Evolutionary conservation across 2,113 vertebrate genomes (phyloP).

Genomic region (Anser cygnoides): DNA sequence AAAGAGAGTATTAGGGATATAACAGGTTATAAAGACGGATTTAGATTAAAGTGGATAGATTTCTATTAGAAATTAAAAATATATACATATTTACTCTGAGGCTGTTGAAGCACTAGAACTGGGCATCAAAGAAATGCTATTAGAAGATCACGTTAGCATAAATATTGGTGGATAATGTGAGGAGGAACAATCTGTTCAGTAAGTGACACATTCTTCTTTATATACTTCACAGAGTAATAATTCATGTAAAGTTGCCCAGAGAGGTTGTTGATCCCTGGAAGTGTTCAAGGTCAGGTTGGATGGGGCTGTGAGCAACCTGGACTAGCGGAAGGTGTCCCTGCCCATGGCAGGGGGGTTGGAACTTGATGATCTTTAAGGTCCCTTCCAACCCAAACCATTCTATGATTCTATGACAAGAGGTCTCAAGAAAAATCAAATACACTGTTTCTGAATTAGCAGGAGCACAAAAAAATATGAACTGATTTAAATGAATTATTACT

Average conservation of each 20-base stretch:
- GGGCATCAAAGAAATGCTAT: too few relatives aligned
- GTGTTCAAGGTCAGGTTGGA: neutral
- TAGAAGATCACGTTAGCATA: too few relatives aligned
- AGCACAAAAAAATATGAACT: conserved; percentile 30
- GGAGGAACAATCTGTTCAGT: too few relatives aligned
- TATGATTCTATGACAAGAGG: neutral
- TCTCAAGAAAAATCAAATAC: conserved; percentile 36
- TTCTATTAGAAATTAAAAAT: neutral
- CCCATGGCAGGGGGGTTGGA: too few relatives aligned
- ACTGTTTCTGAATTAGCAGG: conserved; percentile 50
- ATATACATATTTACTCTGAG: neutral
- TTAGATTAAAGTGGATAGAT: neutral
- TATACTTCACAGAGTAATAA: too few relatives aligned
- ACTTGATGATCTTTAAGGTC: neutral
- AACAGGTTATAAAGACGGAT: too few relatives aligned
- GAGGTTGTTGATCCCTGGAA: neutral
- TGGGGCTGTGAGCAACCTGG: neutral
- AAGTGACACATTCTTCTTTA: too few relatives aligned
- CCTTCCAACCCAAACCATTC: neutral
- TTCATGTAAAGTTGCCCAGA: neutral
- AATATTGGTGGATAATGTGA: too few relatives aligned
- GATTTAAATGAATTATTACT: conserved; percentile 43
- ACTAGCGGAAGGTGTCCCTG: too few relatives aligned
- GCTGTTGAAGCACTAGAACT: neutral
- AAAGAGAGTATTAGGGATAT: neutral